A percentile compares a stretch with the other conserved stretches of the same genome.
Conservation (phyloP, 2,888 invertebrate species). For the Agrotis ipsilon region DNA sequence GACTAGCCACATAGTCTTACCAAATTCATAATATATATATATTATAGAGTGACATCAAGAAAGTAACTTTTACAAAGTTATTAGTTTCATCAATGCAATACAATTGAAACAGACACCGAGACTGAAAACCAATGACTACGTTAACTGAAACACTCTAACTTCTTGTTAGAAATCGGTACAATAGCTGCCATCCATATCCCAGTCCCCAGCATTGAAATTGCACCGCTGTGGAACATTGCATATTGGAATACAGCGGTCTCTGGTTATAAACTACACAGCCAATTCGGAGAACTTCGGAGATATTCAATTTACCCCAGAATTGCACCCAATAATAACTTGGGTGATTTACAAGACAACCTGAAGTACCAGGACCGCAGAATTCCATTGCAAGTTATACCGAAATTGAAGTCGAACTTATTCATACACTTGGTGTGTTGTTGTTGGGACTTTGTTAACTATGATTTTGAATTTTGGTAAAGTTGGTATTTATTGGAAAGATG, state of each 20-base stretch:
- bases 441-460: neutral
- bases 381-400: constrained; percentile 5
- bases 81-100: neutral
- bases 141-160: constrained; percentile 8
- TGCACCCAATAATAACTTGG: constrained; percentile 46
- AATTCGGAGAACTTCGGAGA: constrained; percentile 22
- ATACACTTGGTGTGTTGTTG: neutral
- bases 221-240: constrained; percentile 15
- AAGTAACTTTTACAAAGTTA: too few species aligned
- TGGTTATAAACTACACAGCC: constrained; percentile 16
- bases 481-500: neutral
- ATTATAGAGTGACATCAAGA: too few species aligned
- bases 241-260: constrained; percentile 10
- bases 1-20: too few species aligned
- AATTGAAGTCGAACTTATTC: constrained; percentile 11
- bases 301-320: constrained; percentile 48
- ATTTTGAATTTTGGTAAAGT: neutral
- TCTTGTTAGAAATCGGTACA: constrained; percentile 2
- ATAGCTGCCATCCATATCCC: constrained; percentile 6
- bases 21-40: too few species aligned
- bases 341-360: constrained; percentile 36
- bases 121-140: neutral
- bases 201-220: constrained; percentile 29
- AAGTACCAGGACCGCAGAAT: constrained; percentile 17
- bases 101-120: neutral